Percentiles rank a stretch among this genome's conserved stretches.
Conservation (phyloP, 1,140 invertebrate species). For the Hycleus cichorii region DNA sequence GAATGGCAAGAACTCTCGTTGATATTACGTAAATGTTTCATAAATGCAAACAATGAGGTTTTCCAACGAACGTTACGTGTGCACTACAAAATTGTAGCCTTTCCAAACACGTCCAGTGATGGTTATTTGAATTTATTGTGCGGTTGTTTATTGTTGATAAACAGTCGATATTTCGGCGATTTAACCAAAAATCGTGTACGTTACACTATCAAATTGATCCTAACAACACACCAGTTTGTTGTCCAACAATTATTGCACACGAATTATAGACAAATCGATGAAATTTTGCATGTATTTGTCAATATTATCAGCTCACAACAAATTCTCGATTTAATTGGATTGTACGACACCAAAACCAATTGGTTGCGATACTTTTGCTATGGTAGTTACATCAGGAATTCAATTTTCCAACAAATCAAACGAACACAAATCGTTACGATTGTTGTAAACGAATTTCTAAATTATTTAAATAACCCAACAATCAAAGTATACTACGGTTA, state of each 20-base stretch:
- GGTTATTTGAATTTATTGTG: conserved; percentile 18
- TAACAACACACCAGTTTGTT: conserved; percentile 7
- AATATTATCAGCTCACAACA: conserved; percentile 4
- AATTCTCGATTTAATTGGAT: conserved; percentile 13
- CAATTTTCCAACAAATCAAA: conserved; percentile 6
- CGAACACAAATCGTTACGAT: not conserved
- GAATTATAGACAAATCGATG: conserved; percentile 13
- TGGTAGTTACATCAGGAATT: not conserved
- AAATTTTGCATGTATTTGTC: conserved; percentile 9
- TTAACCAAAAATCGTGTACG: conserved; percentile 3
- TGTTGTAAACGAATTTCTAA: too few species aligned
- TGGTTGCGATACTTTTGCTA: conserved; percentile 17
- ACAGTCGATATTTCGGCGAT: conserved; percentile 8
- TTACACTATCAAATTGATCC: conserved; percentile 8
- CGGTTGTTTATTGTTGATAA: conserved; percentile 8
- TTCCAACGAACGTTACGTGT: conserved; percentile 14
- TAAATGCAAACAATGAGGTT: conserved; percentile 11
- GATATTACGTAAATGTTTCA: conserved; percentile 17
- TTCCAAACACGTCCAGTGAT: conserved; percentile 2
- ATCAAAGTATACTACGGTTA: not conserved
- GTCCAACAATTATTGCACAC: conserved; percentile 7
- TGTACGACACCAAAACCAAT: conserved; percentile 12
- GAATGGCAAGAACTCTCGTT: conserved; percentile 12
- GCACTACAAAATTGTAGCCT: conserved; percentile 14
- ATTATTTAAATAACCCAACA: too few species aligned